A percentile compares a stretch with the other conserved stretches of the same genome.
Evolutionary conservation across 2,888 invertebrate genomes (phyloP).

Genomic region (Drepana falcataria): DNA sequence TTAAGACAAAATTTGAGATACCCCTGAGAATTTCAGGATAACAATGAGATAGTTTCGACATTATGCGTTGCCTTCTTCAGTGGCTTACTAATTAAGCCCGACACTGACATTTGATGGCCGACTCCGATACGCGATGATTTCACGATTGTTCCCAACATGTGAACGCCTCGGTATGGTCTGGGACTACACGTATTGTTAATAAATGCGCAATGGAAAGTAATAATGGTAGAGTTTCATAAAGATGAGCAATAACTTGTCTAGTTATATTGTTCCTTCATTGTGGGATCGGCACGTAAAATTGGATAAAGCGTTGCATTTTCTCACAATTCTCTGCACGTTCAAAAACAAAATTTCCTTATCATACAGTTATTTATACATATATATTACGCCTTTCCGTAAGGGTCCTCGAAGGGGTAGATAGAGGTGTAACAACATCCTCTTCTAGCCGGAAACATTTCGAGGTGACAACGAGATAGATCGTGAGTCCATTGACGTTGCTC

Average conservation of each 20-base stretch:
- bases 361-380: too few relatives aligned
- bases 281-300: background rate
- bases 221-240: conserved; percentile 29
- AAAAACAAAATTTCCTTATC: too few relatives aligned
- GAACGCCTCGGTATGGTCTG: conserved; percentile 41
- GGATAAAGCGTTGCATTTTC: background rate
- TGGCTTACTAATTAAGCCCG: conserved; percentile 52
- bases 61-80: conserved; percentile 25
- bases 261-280: background rate
- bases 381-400: too few relatives aligned
- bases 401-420: too few relatives aligned
- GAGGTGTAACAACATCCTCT: too few relatives aligned
- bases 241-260: background rate
- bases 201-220: conserved; percentile 43
- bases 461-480: too few relatives aligned
- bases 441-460: too few relatives aligned
- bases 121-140: conserved; percentile 56
- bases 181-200: conserved; percentile 34
- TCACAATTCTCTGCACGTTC: background rate
- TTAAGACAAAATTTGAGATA: background rate
- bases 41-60: conserved; percentile 17
- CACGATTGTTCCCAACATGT: conserved; percentile 57
- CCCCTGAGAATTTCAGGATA: conserved; percentile 2
- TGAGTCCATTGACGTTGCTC: too few relatives aligned
- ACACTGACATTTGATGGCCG: conserved; percentile 62